Evolutionary conservation across 2,797 vertebrate genomes (phyloP).

Genomic region (Tarsius wallacei): DNA sequence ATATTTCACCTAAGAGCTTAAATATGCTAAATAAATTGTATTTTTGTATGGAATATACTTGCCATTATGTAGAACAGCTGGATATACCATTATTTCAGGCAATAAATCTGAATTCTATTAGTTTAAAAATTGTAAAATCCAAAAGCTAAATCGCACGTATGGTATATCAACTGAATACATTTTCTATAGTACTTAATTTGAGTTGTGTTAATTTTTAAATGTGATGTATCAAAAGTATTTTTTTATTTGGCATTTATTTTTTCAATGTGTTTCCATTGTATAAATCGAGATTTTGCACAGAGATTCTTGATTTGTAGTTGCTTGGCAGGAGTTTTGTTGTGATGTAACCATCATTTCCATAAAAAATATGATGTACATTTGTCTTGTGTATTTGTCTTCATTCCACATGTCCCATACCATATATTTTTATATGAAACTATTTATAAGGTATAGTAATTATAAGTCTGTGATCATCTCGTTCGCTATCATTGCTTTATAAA

Average conservation of each 20-base stretch:
- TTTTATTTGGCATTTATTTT: constrained; percentile 74
- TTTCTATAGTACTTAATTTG: constrained; percentile 36
- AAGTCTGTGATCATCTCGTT: constrained; percentile 60
- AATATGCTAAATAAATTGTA: constrained; percentile 70
- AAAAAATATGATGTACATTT: constrained; percentile 78
- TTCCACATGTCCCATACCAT: constrained; percentile 68
- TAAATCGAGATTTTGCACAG: constrained; percentile 36
- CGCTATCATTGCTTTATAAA: constrained; percentile 45
- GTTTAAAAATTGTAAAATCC: constrained; percentile 58
- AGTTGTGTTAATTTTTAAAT: constrained; percentile 58
- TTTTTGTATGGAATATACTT: constrained; percentile 27
- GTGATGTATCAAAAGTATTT: constrained; percentile 61
- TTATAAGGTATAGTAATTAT: constrained; percentile 6
- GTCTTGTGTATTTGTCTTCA: constrained; percentile 85
- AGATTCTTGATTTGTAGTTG: constrained; percentile 80
- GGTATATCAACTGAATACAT: constrained; percentile 50
- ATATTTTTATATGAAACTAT: constrained; percentile 42
- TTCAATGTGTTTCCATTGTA: constrained; percentile 70
- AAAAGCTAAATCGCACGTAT: constrained; percentile 30
- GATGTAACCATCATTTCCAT: constrained; percentile 76
- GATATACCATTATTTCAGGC: constrained; percentile 36
- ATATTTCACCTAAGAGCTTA: constrained; percentile 68
- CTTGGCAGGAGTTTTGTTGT: constrained; percentile 80
- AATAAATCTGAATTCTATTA: constrained; percentile 58
- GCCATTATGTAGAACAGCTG: constrained; percentile 32